Evolutionary conservation across 1,140 invertebrate genomes (phyloP).

Genomic region (Drosophila nikananu): DNA sequence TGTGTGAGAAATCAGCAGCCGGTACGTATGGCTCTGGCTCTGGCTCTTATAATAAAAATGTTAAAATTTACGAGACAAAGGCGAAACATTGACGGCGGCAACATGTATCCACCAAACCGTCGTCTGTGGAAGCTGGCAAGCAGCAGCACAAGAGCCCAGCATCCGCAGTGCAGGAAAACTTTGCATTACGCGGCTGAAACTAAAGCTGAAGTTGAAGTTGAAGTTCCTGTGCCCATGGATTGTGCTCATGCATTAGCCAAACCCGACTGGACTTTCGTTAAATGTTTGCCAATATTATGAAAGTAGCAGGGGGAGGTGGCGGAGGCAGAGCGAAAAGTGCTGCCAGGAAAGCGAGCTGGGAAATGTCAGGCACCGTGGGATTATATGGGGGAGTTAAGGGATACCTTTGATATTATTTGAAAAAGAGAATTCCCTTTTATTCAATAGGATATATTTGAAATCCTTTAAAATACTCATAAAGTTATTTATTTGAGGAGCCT

Average conservation of each 20-base stretch:
- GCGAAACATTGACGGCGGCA: slow-evolving; percentile 70
- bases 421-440: neutral
- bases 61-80: slow-evolving; percentile 81
- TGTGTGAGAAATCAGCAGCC: slow-evolving; percentile 59
- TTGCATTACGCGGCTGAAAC: slow-evolving; percentile 15
- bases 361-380: slow-evolving; percentile 14
- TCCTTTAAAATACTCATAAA: neutral
- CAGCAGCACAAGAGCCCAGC: slow-evolving; percentile 26
- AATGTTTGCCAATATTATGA: slow-evolving; percentile 65
- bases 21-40: slow-evolving; percentile 20
- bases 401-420: neutral
- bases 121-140: slow-evolving; percentile 2
- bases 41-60: slow-evolving; percentile 75
- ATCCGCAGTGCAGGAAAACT: slow-evolving; percentile 30
- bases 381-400: too few species aligned
- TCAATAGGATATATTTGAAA: neutral
- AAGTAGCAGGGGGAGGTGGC: slow-evolving; percentile 27
- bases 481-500: neutral
- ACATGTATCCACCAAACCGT: slow-evolving; percentile 53
- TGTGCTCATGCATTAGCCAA: slow-evolving; percentile 29
- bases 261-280: slow-evolving; percentile 56
- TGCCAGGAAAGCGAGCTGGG: slow-evolving; percentile 10
- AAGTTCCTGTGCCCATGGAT: slow-evolving; percentile 34
- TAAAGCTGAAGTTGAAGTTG: slow-evolving; percentile 11
- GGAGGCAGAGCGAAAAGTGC: slow-evolving; percentile 7